Evolutionary conservation across 2,888 invertebrate species (phyloP).

Genomic region (Drosophila ustulata): DNA sequence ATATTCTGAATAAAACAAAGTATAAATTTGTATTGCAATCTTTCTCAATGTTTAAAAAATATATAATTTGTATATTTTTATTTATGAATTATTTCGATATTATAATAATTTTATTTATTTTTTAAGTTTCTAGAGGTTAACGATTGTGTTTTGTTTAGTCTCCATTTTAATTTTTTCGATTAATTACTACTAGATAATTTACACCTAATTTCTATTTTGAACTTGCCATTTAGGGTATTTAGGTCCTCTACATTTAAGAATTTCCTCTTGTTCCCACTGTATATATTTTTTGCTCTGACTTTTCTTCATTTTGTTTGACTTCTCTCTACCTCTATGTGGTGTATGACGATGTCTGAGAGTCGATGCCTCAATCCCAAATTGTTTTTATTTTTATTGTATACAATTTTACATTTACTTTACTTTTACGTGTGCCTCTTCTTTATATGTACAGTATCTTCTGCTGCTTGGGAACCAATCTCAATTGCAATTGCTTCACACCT

Average conservation of each 20-base stretch:
- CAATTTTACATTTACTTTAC: constrained; percentile 20
- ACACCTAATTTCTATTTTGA: not conserved
- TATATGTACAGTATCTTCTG: not conserved
- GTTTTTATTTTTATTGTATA: constrained; percentile 14
- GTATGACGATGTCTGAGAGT: constrained; percentile 16
- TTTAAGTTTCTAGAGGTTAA: too few relatives aligned
- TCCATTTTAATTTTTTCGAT: too few relatives aligned
- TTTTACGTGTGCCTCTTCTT: constrained; percentile 3
- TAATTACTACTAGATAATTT: too few relatives aligned
- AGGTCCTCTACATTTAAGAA: not conserved
- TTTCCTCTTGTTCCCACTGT: constrained; percentile 1
- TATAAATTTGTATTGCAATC: too few relatives aligned
- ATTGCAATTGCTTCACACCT: constrained; percentile 25
- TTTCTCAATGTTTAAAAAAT: too few relatives aligned
- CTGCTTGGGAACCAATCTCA: constrained; percentile 9
- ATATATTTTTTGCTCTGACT: constrained; percentile 16
- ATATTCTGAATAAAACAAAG: too few relatives aligned
- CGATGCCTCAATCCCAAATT: constrained; percentile 3
- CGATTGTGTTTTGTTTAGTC: too few relatives aligned
- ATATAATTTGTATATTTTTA: too few relatives aligned
- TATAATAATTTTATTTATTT: too few relatives aligned
- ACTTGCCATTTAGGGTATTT: not conserved
- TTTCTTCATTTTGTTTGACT: constrained; percentile 10
- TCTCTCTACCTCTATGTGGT: not conserved
- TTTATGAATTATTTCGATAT: too few relatives aligned